Evolutionary conservation across 1,140 invertebrate genomes (phyloP), one percentile per base, ranked within the genome.

Genomic region (Sinonovacula constricta): DNA sequence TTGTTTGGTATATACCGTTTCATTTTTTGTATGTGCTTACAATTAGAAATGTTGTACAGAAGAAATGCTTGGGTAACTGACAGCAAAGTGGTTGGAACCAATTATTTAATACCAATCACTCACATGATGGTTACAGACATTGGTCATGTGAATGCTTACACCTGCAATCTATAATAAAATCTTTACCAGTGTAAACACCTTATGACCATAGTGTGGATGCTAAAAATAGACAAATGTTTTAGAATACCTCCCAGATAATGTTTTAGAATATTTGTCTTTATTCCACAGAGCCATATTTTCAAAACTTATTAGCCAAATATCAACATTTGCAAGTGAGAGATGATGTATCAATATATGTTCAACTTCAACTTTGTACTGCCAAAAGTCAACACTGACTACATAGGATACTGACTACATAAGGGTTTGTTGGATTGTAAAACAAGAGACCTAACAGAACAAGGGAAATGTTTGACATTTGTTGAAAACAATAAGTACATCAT

Each of bases 1-100:
- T 45, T 77, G 14, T 56, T 65, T 51, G 45, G 36, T 34, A 67
- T 62, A 33, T 60, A 62, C 24, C 30, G 30, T 31, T 62, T 22
- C 18, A 15, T 33, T 2, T 15, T 65, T 51, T 18, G 14, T 49
- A 31, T 28, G 14, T n/a, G n/a, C 18, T 26, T 24, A 22, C n/a
- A n/a, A 36, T 24, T 34, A 57, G 15, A 18, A 60, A 34, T 71
- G 10, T 45, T 30, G 4, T 12, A 22, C 33, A 36, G 22, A 33
- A 34, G 14, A 1, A 3, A 36, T 34, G n/a, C 26, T 26, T 14
- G n/a, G n/a, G 18, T n/a, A n/a, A 10, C 34, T 2, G 18, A 18
- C 15, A 14, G 36, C 31, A 63, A 30, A 7, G 10, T 28, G 1
- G 7, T 15, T 49, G 45, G n/a, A 14, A 70, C 34, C 2, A 31